Conservation (phyloP, 1,140 invertebrate genomes). For the Drosophila parabipectinata region DNA sequence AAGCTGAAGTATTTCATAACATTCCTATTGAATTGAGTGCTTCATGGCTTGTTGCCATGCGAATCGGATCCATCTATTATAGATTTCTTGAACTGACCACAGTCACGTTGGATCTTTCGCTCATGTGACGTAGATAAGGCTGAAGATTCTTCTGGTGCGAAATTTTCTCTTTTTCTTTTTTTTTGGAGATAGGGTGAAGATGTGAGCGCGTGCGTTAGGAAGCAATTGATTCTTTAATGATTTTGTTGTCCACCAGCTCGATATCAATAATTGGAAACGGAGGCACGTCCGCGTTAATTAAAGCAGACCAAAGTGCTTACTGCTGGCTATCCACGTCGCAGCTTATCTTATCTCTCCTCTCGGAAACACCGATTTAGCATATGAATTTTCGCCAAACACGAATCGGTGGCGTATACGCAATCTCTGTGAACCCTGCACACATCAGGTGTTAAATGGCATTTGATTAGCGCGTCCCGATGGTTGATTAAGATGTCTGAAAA, state of each 20-base stretch:
- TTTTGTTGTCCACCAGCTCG: constrained; percentile 61
- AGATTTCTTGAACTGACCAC: constrained; percentile 64
- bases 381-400: constrained; percentile 14
- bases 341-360: constrained; percentile 59
- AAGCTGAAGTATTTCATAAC: constrained; percentile 38
- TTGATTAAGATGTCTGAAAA: constrained; percentile 53
- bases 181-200: constrained; percentile 17
- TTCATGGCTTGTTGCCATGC: constrained; percentile 59
- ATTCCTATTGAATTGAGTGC: constrained; percentile 3
- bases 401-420: constrained; percentile 55
- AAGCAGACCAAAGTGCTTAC: constrained; percentile 40
- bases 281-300: constrained; percentile 73
- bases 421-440: constrained; percentile 21
- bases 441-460: constrained; percentile 37
- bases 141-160: constrained; percentile 5
- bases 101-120: constrained; percentile 52
- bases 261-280: constrained; percentile 54
- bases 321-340: constrained; percentile 47
- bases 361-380: constrained; percentile 29
- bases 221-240: constrained; percentile 67
- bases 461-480: constrained; percentile 43
- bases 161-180: constrained; percentile 11
- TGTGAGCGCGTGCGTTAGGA: constrained; percentile 49
- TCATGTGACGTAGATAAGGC: constrained; percentile 39
- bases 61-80: constrained; percentile 6